Evolutionary conservation across 2,797 vertebrate species (phyloP).

Genomic region (Eptatretus atami): DNA sequence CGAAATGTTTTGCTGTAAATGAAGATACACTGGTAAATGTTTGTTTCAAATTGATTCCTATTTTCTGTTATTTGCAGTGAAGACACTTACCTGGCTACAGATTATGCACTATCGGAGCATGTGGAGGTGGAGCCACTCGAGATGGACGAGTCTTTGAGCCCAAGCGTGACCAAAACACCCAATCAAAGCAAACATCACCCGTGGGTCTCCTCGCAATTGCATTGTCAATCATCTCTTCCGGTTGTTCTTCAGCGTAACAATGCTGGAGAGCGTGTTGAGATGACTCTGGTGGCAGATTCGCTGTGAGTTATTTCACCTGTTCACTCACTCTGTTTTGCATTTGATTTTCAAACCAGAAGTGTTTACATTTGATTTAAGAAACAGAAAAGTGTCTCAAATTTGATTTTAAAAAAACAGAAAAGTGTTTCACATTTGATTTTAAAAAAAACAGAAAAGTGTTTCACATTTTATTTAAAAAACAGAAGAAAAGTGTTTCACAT

Average conservation of each 20-base stretch:
- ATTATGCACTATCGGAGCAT: slow-evolving; percentile 46
- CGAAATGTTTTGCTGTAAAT: not conserved
- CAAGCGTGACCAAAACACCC: not conserved
- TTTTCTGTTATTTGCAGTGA: slow-evolving; percentile 20
- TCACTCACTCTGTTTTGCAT: too few species aligned
- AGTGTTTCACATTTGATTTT: too few species aligned
- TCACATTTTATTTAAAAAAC: too few species aligned
- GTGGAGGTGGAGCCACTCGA: slow-evolving; percentile 36
- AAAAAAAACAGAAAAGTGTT: too few species aligned
- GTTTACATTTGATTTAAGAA: too few species aligned
- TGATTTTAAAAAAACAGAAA: too few species aligned
- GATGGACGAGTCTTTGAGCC: slow-evolving; percentile 16
- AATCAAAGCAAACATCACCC: not conserved
- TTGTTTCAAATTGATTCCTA: slow-evolving; percentile 6
- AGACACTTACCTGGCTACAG: slow-evolving; percentile 61
- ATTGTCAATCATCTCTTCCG: slow-evolving; percentile 32
- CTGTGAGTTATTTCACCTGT: slow-evolving; percentile 26
- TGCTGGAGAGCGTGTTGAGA: slow-evolving; percentile 32
- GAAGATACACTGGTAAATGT: not conserved
- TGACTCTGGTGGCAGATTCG: slow-evolving; percentile 45
- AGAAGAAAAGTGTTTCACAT: too few species aligned
- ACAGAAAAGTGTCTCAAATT: too few species aligned
- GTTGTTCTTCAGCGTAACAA: slow-evolving; percentile 42
- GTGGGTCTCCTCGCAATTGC: slow-evolving; percentile 33
- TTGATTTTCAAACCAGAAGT: too few species aligned